Conservation (phyloP, 1,140 invertebrate genomes). For the Physella acuta region DNA sequence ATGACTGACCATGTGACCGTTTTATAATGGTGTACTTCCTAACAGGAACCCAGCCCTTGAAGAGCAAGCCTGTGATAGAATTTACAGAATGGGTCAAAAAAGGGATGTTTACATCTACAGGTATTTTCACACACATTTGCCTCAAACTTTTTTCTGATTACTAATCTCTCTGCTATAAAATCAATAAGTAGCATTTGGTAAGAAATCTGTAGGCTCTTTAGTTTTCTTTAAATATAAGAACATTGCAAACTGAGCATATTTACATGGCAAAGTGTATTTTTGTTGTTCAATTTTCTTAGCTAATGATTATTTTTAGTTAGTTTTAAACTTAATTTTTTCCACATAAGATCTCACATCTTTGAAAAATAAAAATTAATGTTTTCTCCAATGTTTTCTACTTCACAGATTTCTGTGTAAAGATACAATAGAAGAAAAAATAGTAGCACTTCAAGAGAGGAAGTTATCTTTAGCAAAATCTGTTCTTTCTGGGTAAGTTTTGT, state of each 20-base stretch:
- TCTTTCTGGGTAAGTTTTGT: slow-evolving; percentile 48
- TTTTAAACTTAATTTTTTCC: too few species aligned
- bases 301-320: too few species aligned
- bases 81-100: slow-evolving; percentile 85
- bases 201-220: neutral
- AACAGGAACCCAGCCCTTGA: slow-evolving; percentile 84
- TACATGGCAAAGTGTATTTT: neutral
- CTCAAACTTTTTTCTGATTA: neutral
- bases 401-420: slow-evolving; percentile 77
- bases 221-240: too few species aligned
- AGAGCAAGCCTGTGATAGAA: slow-evolving; percentile 85
- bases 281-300: neutral
- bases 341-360: too few species aligned
- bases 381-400: slow-evolving; percentile 30
- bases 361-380: too few species aligned
- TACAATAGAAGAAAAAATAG: slow-evolving; percentile 84
- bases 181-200: neutral
- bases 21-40: too few species aligned
- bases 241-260: too few species aligned
- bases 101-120: slow-evolving; percentile 82
- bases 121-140: slow-evolving; percentile 63
- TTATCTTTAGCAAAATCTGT: slow-evolving; percentile 76
- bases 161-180: neutral
- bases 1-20: too few species aligned
- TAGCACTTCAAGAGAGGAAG: slow-evolving; percentile 78